Percentiles rank a stretch among this genome's conserved stretches.
Conservation (phyloP, 2,797 vertebrate species). For the Malurus leucopterus region DNA sequence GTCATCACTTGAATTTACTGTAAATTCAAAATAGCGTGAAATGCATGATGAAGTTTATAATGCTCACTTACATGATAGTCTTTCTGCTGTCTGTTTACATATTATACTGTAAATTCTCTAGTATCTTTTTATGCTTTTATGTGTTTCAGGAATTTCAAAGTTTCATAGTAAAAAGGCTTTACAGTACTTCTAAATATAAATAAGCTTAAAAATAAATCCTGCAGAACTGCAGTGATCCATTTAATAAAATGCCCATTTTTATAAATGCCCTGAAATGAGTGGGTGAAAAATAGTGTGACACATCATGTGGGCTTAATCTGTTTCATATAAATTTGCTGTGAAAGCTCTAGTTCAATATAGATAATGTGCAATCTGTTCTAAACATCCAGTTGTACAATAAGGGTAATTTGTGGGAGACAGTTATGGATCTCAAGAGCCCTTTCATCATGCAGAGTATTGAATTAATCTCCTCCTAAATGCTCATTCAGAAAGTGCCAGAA, state of each 20-base stretch:
- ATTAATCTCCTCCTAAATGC: slow-evolving; percentile 57
- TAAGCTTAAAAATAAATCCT: slow-evolving; percentile 49
- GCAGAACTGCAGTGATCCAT: background rate
- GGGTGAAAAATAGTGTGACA: slow-evolving; percentile 21
- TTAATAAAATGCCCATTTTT: slow-evolving; percentile 27
- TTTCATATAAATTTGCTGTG: slow-evolving; percentile 16
- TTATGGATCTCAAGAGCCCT: slow-evolving; percentile 65
- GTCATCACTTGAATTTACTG: background rate
- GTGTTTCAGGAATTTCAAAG: background rate
- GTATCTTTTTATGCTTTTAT: background rate
- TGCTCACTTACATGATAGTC: background rate
- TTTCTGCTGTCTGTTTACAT: background rate
- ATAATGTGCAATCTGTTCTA: slow-evolving; percentile 53
- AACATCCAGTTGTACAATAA: slow-evolving; percentile 61
- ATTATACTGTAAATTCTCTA: background rate
- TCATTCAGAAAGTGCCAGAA: slow-evolving; percentile 54
- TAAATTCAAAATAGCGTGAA: background rate
- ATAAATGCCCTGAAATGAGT: background rate
- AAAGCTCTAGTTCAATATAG: slow-evolving; percentile 31
- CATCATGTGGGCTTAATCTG: slow-evolving; percentile 32
- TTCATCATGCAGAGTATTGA: slow-evolving; percentile 42
- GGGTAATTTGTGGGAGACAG: slow-evolving; percentile 61
- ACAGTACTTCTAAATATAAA: slow-evolving; percentile 42
- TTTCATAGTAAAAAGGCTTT: background rate
- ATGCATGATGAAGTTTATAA: background rate